Conservation (phyloP, 1,140 invertebrate species). For the Harlomillsia oculata region DNA sequence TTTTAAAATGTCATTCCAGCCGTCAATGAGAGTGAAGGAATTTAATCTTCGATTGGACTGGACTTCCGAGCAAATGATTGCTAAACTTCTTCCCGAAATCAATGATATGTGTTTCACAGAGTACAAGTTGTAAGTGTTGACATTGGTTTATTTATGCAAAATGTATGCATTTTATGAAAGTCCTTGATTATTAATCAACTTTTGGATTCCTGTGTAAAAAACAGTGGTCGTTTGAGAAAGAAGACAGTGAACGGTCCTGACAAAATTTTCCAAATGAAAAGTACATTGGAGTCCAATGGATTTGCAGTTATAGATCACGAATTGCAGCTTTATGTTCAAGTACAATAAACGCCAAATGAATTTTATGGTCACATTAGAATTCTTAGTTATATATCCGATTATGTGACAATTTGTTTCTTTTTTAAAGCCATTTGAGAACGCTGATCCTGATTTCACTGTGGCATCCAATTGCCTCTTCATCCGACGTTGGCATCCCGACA, state of each 20-base stretch:
- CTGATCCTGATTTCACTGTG: not conserved
- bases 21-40: not conserved
- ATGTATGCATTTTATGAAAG: too few relatives aligned
- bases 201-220: not conserved
- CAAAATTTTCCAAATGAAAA: not conserved
- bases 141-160: not conserved
- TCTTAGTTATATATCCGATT: too few relatives aligned
- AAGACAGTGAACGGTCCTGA: not conserved
- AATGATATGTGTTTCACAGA: not conserved
- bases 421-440: not conserved
- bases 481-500: slow-evolving; percentile 1
- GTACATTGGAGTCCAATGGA: not conserved
- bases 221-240: not conserved
- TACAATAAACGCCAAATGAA: too few relatives aligned
- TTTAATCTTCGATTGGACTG: not conserved
- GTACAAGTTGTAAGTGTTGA: not conserved
- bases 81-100: not conserved
- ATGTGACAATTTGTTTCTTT: too few relatives aligned
- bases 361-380: too few relatives aligned
- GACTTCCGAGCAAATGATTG: not conserved
- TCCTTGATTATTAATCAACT: too few relatives aligned
- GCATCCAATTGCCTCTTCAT: not conserved
- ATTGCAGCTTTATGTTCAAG: not conserved
- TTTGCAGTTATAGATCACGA: not conserved
- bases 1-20: not conserved